Percentiles rank a stretch among this genome's conserved stretches.
These are phyloP conservation scores for Xanthia icteritia DNA, from an alignment of 2,888 invertebrate species.

Conservation along the genomic window DNA sequence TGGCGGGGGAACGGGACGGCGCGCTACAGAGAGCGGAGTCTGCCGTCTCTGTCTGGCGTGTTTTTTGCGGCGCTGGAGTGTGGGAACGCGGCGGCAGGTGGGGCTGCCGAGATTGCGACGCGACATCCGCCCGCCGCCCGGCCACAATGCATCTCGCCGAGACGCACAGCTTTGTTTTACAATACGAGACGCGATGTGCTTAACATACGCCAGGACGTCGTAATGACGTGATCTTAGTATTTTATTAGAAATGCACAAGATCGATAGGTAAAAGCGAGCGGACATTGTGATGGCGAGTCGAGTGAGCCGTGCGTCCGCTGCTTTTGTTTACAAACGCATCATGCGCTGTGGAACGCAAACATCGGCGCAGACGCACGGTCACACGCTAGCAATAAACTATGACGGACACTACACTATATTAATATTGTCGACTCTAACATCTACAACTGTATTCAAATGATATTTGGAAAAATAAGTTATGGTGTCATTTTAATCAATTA, in stretches of 20 bases:
- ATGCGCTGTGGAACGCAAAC: conserved; percentile 70
- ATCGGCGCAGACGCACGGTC: conserved; percentile 70
- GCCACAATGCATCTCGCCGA: conserved; percentile 87
- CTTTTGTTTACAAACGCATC: conserved; percentile 81
- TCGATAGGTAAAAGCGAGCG: conserved; percentile 58
- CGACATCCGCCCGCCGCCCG: conserved; percentile 90
- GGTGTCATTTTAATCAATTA: conserved; percentile 64
- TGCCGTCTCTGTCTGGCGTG: conserved; percentile 82
- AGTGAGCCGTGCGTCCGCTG: conserved; percentile 65
- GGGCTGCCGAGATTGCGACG: conserved; percentile 90
- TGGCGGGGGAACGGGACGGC: conserved; percentile 81
- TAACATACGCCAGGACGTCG: conserved; percentile 83
- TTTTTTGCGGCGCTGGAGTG: conserved; percentile 91
- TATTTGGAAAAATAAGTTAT: conserved; percentile 54
- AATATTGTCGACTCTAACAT: conserved; percentile 40
- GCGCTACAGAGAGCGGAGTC: conserved; percentile 75
- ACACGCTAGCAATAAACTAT: conserved; percentile 70
- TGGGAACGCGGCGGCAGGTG: conserved; percentile 90
- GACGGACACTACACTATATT: conserved; percentile 49
- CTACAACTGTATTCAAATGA: conserved; percentile 33
- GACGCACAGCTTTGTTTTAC: conserved; percentile 84
- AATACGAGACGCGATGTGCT: conserved; percentile 83
- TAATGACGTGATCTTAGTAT: conserved; percentile 79
- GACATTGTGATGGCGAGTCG: conserved; percentile 45
- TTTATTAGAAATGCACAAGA: conserved; percentile 71